These are phyloP conservation scores for Zoanthus sociatus DNA, from an alignment of 92 coral and sea anemone species.

Conservation along the genomic window DNA sequence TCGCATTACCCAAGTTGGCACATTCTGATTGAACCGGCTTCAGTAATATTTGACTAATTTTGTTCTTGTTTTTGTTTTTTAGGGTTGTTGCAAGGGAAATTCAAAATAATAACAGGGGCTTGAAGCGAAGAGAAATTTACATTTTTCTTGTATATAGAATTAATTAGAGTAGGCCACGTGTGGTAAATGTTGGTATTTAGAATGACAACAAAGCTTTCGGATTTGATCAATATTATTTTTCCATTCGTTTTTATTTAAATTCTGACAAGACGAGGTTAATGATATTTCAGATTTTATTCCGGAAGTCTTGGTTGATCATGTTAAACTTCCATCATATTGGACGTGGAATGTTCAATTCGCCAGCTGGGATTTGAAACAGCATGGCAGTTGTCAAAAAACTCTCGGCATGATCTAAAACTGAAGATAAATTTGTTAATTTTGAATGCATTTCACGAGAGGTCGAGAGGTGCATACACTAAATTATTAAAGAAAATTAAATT, in stretches of 20 bases:
- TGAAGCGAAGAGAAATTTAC: not conserved
- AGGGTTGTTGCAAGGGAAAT: conserved; percentile 42
- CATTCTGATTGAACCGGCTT: not conserved
- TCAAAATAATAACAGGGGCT: not conserved
- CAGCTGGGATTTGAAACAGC: too few species aligned
- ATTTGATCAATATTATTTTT: not conserved
- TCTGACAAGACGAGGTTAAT: too few species aligned
- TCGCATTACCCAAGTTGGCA: not conserved
- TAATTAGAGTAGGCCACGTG: not conserved
- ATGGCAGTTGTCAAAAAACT: too few species aligned
- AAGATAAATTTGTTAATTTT: too few species aligned
- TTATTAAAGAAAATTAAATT: too few species aligned
- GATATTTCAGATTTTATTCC: too few species aligned
- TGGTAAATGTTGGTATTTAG: not conserved
- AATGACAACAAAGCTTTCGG: not conserved
- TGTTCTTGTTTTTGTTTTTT: not conserved
- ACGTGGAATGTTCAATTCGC: too few species aligned
- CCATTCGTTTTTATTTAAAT: not conserved
- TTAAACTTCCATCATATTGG: too few species aligned
- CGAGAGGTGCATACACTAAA: too few species aligned
- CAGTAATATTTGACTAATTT: not conserved
- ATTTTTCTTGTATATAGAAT: conserved; percentile 30
- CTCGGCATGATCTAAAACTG: too few species aligned
- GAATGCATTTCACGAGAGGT: too few species aligned
- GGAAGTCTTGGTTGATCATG: too few species aligned